Base-by-base conservation (phyloP, 2,797 vertebrate species). In the Melanitta fusca region DNA sequence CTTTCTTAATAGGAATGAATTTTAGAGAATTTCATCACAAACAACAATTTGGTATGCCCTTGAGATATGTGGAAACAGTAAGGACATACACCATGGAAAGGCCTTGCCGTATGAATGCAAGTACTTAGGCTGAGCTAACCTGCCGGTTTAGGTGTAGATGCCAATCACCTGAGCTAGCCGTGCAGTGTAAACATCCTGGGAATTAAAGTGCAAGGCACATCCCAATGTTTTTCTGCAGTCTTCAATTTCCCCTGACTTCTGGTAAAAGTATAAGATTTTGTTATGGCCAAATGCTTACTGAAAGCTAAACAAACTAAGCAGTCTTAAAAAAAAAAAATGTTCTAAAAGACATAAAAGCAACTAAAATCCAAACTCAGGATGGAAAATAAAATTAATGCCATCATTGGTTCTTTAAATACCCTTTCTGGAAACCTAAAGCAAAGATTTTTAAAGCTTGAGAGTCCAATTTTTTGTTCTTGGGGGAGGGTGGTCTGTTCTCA, bases 71-170 rank as follows among this genome's bases (percentile, higher is more conserved):
- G 0, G 71, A 85, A 89, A 61, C 45, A 92, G 25, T 43, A 68
- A 57, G n/a, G 36, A 30, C 36, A 11, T 82, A 13, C 70, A 87
- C 75, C 25, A 61, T 22, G 41, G 43, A 68, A 72, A 65, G 53
- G 66, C 57, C 18, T 89, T 86, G n/a, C 82, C 71, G 28, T 88
- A 39, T 34, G 70, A 95, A 75, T 72, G 75, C 72, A 84, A 80
- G 74, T 57, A 85, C 65, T 78, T 69, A 41, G 45, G 34, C 80
- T 86, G 88, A 92, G 60, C 43, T 89, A 91, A 94, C 82, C 77
- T 91, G 80, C 57, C 89, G 75, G 62, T 90, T 96, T 89, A 95
- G 82, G 94, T 84, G 66, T 80, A 91, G 70, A 41, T 86, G 91
- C 51, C 93, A 95, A 75, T 95, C 89, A 90, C 49, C 71, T 74